Evolutionary conservation across 2,888 invertebrate genomes (phyloP), one percentile per base, ranked within the genome.

Genomic region (Biston betularia): DNA sequence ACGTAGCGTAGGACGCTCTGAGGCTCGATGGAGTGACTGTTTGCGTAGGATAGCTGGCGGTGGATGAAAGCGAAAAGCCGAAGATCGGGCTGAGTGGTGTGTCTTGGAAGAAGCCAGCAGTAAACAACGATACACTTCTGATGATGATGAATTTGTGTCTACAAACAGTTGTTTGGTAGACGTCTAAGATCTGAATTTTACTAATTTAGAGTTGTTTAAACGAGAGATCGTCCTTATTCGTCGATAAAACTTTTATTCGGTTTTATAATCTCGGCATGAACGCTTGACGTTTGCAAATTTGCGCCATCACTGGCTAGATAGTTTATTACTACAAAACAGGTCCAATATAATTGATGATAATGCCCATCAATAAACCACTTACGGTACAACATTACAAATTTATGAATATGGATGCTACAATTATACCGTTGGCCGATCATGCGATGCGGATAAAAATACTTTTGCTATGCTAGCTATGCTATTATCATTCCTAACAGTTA

Each of bases 321-420:
- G 49, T 34, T 14, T 14, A 38, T 14, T 38, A 15, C 52, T 38
- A 15, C 52, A 53, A 53, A 53, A 53, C 14, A 14, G 11, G 38
- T 53, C 6, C 12, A 50, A 53, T 24, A 52, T 62, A 58, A 66
- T 62, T 63, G 58, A 62, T 58, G 55, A 54, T 53, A 67, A 67
- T 58, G 66, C 9, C 55, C 55, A 14, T 14, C 49, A 54, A 58
- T 45, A 40, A 45, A 55, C 54, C 67, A 58, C 24, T 54, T 50
- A 34, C 42, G 54, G 55, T 67, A 38, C 58, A 57, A 24, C 49
- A 66, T 67, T 67, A 62, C 62, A 54, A 53, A 66, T 65, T 65
- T 55, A 67, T 67, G 67, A 67, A 67, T 67, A 63, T 66, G 57
- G 65, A 65, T 58, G 42, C 46, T n/a, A 34, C 49, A 67, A 67